Evolutionary conservation across 2,113 vertebrate genomes (phyloP), one percentile per base, ranked within the genome.

Genomic region (Morphnarchus princeps): DNA sequence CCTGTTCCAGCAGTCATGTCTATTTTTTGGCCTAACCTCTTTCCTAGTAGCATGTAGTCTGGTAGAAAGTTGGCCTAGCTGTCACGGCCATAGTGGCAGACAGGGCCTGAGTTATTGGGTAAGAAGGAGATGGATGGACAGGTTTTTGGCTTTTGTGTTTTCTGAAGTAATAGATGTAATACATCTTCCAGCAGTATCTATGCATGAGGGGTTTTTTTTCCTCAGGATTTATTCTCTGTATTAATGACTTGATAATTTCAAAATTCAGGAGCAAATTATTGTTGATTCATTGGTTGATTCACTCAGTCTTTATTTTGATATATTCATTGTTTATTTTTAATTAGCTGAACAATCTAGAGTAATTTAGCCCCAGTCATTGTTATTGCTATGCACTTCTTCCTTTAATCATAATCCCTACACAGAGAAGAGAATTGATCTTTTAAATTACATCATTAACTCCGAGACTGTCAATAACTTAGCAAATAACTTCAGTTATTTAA

Each of bases 251-350:
- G 70, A 52, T 87, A 62, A 66, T 71, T 96, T 92, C 58, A 90
- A 42, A 90, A 96, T 78, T 84, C 59, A 74, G 59, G 14, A 84
- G 15, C 34, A 91, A 81, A 84, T 91, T 70, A 54, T 65, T 86
- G 65, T 95, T 80, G 71, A 86, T 85, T 90, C 49, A 80, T 79
- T 79, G 43, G 19, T 85, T 72, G 66, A 76, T 90, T 90, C 45
- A 62, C 26, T 93, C 69, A 66, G 49, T 61, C 81, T 87, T 81
- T 84, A 31, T 43, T 85, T 73, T 87, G n/a, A 74, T 96, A 42
- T 74, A 95, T 62, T 73, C n/a, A 43, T 63, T 95, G 43, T 78
- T 96, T 94, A 62, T 81, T 85, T 91, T 87, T 93, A 94, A 93
- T 93, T 91, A 94, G 47, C n/a, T 89, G 76, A 84, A 82, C 24